These are phyloP conservation scores for Caenorhabditis auriculariae DNA, from an alignment of 2,888 invertebrate genomes.

Conservation along the genomic window DNA sequence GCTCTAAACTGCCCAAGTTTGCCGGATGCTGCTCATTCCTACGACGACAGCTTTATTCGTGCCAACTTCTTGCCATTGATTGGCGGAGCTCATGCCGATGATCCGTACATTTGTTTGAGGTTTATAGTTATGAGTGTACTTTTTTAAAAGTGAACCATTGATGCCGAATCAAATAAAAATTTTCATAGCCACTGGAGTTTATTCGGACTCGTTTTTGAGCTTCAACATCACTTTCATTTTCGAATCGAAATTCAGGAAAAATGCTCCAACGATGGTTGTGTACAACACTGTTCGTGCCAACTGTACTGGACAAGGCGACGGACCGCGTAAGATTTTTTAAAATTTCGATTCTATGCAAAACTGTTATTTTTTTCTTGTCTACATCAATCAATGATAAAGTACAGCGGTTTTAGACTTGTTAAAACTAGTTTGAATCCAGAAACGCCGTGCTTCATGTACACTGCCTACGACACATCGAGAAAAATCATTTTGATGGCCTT, in stretches of 20 bases:
- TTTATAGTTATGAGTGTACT: neutral
- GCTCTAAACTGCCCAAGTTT: constrained; percentile 4
- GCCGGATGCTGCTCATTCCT: neutral
- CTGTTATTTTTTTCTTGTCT: too few relatives aligned
- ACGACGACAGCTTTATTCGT: constrained; percentile 3
- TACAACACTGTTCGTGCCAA: constrained; percentile 2
- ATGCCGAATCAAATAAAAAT: too few relatives aligned
- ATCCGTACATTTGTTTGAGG: constrained; percentile 5
- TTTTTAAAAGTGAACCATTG: neutral
- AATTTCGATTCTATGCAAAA: neutral
- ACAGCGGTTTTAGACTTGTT: neutral
- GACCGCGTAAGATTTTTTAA: neutral
- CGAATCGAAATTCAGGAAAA: constrained; percentile 1
- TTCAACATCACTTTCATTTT: too few relatives aligned
- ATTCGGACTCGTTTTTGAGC: too few relatives aligned
- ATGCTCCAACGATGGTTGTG: neutral
- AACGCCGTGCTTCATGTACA: constrained; percentile 5
- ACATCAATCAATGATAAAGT: neutral
- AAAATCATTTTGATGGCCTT: constrained; percentile 8
- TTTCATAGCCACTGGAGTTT: too few relatives aligned
- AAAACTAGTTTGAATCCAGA: neutral
- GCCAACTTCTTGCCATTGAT: constrained; percentile 1
- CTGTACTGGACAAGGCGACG: neutral
- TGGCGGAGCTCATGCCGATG: constrained; percentile 3
- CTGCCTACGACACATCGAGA: constrained; percentile 3